These are phyloP conservation scores for Falco rusticolus DNA, from an alignment of 2,797 vertebrate genomes.

Conservation along the genomic window DNA sequence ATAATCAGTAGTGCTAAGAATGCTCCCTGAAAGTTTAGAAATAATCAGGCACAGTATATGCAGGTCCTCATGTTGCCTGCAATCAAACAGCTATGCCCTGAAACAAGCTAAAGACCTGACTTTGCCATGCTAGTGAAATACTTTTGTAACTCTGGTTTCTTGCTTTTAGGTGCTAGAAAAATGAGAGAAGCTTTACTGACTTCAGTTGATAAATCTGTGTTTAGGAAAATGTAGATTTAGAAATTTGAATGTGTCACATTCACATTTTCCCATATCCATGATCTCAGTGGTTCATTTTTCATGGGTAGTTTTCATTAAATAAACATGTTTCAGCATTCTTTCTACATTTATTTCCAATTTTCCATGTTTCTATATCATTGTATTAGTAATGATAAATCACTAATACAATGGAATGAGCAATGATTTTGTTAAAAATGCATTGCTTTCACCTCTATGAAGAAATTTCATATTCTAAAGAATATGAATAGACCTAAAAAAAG, in stretches of 20 bases:
- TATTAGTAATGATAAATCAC: slow-evolving; percentile 62
- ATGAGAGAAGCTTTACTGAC: background rate
- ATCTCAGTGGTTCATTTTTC: slow-evolving; percentile 52
- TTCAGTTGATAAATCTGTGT: slow-evolving; percentile 24
- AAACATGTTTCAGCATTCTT: slow-evolving; percentile 43
- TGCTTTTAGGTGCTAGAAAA: slow-evolving; percentile 7
- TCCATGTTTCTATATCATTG: slow-evolving; percentile 62
- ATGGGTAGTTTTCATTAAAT: slow-evolving; percentile 55
- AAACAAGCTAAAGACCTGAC: background rate
- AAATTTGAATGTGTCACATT: slow-evolving; percentile 14
- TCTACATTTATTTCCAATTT: slow-evolving; percentile 49
- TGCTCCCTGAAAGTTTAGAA: background rate
- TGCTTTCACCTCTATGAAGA: slow-evolving; percentile 58
- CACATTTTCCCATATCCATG: background rate
- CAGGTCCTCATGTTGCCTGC: background rate
- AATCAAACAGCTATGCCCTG: background rate
- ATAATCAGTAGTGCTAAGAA: background rate
- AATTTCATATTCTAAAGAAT: slow-evolving; percentile 28
- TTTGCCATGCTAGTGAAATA: background rate
- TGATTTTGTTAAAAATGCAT: slow-evolving; percentile 71
- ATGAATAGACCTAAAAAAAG: slow-evolving; percentile 34
- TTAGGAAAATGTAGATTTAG: slow-evolving; percentile 21
- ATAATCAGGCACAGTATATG: background rate
- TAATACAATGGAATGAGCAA: slow-evolving; percentile 38
- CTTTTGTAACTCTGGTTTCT: background rate